phyloP scores from a whole-genome alignment of 2,113 vertebrate species.

The Canis aureus region DNA sequence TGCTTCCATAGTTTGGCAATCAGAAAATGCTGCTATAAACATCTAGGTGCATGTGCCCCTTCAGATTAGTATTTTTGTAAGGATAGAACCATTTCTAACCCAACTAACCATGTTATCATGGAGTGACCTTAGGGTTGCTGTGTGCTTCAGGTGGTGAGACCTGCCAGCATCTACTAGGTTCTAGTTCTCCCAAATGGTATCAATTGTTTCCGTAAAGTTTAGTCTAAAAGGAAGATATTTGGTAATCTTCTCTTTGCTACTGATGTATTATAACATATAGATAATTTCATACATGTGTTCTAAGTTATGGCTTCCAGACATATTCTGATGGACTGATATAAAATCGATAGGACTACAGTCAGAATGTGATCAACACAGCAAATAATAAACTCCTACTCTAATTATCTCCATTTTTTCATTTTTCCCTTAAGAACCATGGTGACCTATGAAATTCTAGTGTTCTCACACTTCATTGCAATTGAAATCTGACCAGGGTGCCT shows the following conservation, averaged over 20 bases:
- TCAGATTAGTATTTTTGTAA: not conserved
- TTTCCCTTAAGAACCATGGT: conserved; percentile 5
- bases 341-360: not conserved
- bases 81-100: not conserved
- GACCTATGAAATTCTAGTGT: not conserved
- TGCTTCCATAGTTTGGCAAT: not conserved
- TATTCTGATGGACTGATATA: not conserved
- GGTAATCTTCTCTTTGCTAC: not conserved
- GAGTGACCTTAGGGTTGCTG: not conserved
- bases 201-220: not conserved
- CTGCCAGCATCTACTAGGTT: not conserved
- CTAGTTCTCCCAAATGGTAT: not conserved
- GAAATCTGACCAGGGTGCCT: not conserved
- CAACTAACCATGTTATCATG: not conserved
- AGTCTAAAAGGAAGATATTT: not conserved
- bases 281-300: not conserved
- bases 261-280: not conserved
- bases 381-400: conserved; percentile 23
- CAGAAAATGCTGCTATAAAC: not conserved
- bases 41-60: not conserved
- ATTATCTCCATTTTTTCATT: not conserved
- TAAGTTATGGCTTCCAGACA: not conserved
- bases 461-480: not conserved
- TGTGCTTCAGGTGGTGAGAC: not conserved
- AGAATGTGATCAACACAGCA: not conserved